These are phyloP conservation scores for Campopleginae sp. DNA, from an alignment of 2,888 invertebrate genomes.

Conservation along the genomic window DNA sequence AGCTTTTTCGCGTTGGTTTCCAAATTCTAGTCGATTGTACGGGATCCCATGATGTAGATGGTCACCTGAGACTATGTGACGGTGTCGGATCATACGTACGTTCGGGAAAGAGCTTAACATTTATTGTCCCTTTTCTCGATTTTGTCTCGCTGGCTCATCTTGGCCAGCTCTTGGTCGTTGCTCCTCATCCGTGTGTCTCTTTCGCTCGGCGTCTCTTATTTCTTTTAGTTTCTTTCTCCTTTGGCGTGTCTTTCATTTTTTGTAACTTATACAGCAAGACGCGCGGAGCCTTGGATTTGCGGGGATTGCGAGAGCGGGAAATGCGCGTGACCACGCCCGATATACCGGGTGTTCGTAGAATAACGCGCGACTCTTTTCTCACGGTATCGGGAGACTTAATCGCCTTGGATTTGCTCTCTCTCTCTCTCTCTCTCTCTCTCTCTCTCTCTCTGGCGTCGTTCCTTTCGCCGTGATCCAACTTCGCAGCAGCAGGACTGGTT, in stretches of 20 bases:
- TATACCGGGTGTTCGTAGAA: slow-evolving; percentile 71
- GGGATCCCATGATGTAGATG: slow-evolving; percentile 14
- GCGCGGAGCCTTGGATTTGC: slow-evolving; percentile 69
- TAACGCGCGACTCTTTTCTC: slow-evolving; percentile 71
- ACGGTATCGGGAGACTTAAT: slow-evolving; percentile 72
- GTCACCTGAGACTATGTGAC: slow-evolving; percentile 29
- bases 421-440: slow-evolving; percentile 7
- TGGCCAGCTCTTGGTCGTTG: background rate
- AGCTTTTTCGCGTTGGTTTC: background rate
- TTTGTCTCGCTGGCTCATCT: slow-evolving; percentile 16
- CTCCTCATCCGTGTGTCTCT: slow-evolving; percentile 19
- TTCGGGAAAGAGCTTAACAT: slow-evolving; percentile 66
- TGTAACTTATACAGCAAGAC: slow-evolving; percentile 26
- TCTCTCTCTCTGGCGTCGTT: slow-evolving; percentile 13
- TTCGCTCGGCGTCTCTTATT: slow-evolving; percentile 8
- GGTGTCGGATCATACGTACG: slow-evolving; percentile 59
- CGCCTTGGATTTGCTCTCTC: slow-evolving; percentile 53
- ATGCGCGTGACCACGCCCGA: slow-evolving; percentile 73
- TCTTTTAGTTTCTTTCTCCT: background rate
- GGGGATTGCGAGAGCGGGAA: slow-evolving; percentile 70
- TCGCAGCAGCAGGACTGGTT: slow-evolving; percentile 67
- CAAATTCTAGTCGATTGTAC: slow-evolving; percentile 2
- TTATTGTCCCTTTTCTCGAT: slow-evolving; percentile 18
- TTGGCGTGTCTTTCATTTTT: background rate
- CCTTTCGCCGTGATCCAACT: slow-evolving; percentile 25